Evolutionary conservation across 1,140 invertebrate species (phyloP), one percentile per base, ranked within the genome.

Genomic region (Phocides pigmalion): DNA sequence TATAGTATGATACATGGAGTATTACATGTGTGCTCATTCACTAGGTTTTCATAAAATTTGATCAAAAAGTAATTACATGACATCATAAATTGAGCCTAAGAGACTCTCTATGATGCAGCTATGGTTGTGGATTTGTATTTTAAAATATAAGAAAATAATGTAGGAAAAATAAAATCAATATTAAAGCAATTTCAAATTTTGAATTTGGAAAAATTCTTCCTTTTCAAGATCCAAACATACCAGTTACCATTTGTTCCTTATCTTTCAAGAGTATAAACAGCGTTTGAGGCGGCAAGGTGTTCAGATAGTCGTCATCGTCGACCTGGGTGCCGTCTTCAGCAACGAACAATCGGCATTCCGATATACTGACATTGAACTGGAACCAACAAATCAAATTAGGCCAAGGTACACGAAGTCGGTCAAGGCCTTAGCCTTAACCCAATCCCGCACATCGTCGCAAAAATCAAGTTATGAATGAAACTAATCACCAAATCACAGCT

Each of bases 271-370:
- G 83, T 59, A 96, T 94, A 9, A 97, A 92, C 3, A 96, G 90
- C 0, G 95, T 96, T 76, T 97, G 96, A 0, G 95, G 84, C 19
- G 95, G 93, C 53, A 97, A 76, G 0, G 94, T 95, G 39, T 91
- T 80, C 70, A 97, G 95, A 77, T 97, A 96, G 1, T 95, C 95
- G 35, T 97, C 95, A 68, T 93, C 93, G 46, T 95, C 94, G 17
- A 97, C 93, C 64, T 94, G 89, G 14, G 95, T 96, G 35, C 96
- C 96, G 87, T 97, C 96, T 35, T 93, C 82, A 0, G 93, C 92
- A 44, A 94, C 82, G 75, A 89, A 93, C 6, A 87, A 87, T 62
- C 79, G 90, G 68, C 92, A 90, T 20, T 83, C 79, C 32, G 66
- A 75, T 76, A 69, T 75, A 53, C 71, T 83, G 86, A 81, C 86